Evolutionary conservation across 2,113 vertebrate genomes (phyloP), one percentile per base, ranked within the genome.

Genomic region (Thunnus thynnus): DNA sequence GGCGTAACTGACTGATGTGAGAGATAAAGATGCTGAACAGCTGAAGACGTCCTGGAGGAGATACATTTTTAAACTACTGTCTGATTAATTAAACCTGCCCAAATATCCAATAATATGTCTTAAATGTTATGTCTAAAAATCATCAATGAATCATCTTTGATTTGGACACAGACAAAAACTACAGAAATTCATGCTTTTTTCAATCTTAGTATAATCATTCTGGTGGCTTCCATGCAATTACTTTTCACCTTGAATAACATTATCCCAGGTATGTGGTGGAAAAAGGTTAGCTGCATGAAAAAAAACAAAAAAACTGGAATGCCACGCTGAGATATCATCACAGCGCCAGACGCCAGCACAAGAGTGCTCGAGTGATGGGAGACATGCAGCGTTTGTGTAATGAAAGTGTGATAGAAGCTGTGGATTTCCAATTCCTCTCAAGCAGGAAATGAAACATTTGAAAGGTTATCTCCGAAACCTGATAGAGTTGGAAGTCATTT

Each of bases 391-490:
- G 55, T 56, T 82, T 82, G 57, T 82, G 25, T 64, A 82, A 79
- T 72, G 67, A 69, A 72, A 82, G 56, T 72, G 36, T 61, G 80
- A 86, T 36, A 44, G 65, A 86, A 76, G 50, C 52, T 1, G 18
- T 8, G 3, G 55, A 78, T 84, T 86, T 86, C 48, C 82, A 76
- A 74, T 83, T 86, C 22, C 73, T 71, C 70, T 84, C 48, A n/a
- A 74, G 50, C 56, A 63, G 65, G 61, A 84, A 82, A 88, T 76
- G 70, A 88, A 85, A 78, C 54, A 58, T 81, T 70, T 36, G 62
- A 55, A 72, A 52, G 50, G 66, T 55, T 58, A 62, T 62, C 17
- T 67, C 20, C 1, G 7, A 67, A 86, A 20, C 18, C 30, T 62
- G 48, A 83, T 52, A 11, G 66, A 73, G 52, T 41, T 83, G 51